Conservation (phyloP, 2,797 vertebrate species). For the Acropternis orthonyx region DNA sequence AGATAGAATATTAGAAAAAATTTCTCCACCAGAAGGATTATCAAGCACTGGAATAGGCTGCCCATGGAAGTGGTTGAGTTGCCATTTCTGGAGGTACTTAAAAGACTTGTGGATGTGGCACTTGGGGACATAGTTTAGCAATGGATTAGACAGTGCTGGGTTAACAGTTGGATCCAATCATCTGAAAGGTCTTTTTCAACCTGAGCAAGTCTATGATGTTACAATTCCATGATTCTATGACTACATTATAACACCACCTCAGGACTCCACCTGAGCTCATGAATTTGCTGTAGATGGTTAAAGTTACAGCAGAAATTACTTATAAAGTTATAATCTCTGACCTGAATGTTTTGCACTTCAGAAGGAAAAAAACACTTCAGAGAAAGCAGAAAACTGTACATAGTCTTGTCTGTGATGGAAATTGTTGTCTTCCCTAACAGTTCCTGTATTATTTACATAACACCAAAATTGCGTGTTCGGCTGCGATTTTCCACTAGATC, state of each 20-base stretch:
- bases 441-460: background rate
- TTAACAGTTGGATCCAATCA: background rate
- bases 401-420: background rate
- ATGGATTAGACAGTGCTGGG: background rate
- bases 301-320: background rate
- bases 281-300: background rate
- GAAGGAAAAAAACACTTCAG: background rate
- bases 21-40: background rate
- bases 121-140: background rate
- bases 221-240: background rate
- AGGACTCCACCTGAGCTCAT: background rate
- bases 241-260: background rate
- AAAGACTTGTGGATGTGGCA: background rate
- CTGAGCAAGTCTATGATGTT: background rate
- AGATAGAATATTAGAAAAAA: background rate
- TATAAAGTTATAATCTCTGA: background rate
- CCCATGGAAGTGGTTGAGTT: background rate
- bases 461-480: background rate
- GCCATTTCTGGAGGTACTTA: too few relatives aligned
- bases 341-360: background rate
- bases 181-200: background rate
- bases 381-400: background rate
- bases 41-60: background rate
- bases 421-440: background rate
- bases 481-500: slow-evolving; percentile 30